phyloP scores from a whole-genome alignment of 2,888 invertebrate genomes.

The Rotaria socialis region DNA sequence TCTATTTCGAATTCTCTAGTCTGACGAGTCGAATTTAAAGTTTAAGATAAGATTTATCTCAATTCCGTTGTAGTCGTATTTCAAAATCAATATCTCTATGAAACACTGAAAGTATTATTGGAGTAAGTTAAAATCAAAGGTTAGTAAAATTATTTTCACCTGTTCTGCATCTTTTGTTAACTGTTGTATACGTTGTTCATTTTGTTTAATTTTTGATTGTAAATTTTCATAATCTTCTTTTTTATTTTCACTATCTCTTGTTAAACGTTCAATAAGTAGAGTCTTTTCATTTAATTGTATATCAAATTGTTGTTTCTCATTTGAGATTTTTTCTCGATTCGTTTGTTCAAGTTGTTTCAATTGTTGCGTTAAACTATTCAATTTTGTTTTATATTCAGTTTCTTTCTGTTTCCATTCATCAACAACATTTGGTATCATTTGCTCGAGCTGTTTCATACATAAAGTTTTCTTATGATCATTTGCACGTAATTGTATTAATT shows the following conservation, averaged over 20 bases:
- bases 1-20: too few species aligned
- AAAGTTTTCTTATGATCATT: conserved; percentile 17
- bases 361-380: neutral
- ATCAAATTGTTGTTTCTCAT: neutral
- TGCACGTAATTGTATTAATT: neutral
- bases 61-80: too few species aligned
- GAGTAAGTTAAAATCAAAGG: too few species aligned
- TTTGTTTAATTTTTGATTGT: neutral
- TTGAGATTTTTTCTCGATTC: neutral
- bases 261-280: neutral
- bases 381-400: neutral
- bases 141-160: neutral
- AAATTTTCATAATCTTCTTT: neutral
- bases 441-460: conserved; percentile 31
- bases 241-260: neutral
- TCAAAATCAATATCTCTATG: too few species aligned
- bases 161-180: neutral
- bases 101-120: too few species aligned
- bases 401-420: conserved; percentile 37
- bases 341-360: neutral
- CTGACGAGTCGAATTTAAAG: too few species aligned
- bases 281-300: neutral
- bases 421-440: conserved; percentile 35
- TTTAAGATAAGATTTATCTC: too few species aligned
- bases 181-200: neutral